Evolutionary conservation across 2,888 invertebrate genomes (phyloP).

Genomic region (Hirtodrosophila cameraria): DNA sequence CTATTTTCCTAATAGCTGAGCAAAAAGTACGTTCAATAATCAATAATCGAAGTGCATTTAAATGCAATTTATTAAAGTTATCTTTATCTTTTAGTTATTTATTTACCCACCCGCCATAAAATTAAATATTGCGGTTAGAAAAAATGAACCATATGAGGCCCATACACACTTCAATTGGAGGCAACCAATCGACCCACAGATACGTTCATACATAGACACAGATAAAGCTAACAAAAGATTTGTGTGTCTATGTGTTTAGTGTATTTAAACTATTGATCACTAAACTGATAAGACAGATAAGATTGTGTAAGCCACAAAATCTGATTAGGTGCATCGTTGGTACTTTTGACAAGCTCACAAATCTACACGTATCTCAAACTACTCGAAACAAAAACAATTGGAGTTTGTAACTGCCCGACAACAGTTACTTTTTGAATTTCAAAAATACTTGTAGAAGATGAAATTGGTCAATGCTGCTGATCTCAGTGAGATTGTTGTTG

Average conservation of each 20-base stretch:
- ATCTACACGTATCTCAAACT: slow-evolving; percentile 8
- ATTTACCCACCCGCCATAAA: slow-evolving; percentile 12
- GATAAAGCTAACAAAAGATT: slow-evolving; percentile 36
- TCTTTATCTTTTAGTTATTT: slow-evolving; percentile 19
- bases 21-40: too few relatives aligned
- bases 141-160: slow-evolving; percentile 1
- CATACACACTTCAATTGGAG: slow-evolving; percentile 16
- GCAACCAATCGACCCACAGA: slow-evolving; percentile 22
- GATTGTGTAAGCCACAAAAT: slow-evolving; percentile 43
- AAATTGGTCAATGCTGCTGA: slow-evolving; percentile 10
- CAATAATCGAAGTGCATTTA: too few relatives aligned
- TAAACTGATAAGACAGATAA: slow-evolving; percentile 53
- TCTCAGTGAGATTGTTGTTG: slow-evolving; percentile 10
- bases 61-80: not conserved
- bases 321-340: not conserved
- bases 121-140: slow-evolving; percentile 8
- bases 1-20: too few relatives aligned
- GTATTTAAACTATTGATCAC: slow-evolving; percentile 33
- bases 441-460: too few relatives aligned
- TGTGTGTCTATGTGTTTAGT: slow-evolving; percentile 6
- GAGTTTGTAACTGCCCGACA: not conserved
- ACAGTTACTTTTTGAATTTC: not conserved
- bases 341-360: slow-evolving; percentile 15
- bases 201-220: slow-evolving; percentile 4
- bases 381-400: too few relatives aligned